Conservation (phyloP, 2,888 invertebrate genomes). For the Caradrina kadenii region DNA sequence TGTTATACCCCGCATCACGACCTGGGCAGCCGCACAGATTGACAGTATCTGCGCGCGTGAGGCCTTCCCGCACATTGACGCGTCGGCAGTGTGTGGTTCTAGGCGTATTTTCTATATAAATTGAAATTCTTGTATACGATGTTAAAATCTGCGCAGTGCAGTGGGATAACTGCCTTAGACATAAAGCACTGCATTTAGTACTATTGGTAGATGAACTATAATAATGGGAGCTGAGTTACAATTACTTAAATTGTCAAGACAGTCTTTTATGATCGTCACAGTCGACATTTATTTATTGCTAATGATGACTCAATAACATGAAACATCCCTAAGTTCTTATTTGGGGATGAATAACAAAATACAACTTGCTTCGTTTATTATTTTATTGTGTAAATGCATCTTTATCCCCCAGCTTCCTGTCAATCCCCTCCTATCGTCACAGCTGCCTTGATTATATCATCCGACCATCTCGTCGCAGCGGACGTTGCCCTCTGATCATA, state of each 20-base stretch:
- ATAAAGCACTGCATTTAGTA: too few species aligned
- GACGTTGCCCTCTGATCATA: slow-evolving; percentile 51
- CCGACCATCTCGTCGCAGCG: slow-evolving; percentile 25
- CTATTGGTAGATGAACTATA: too few species aligned
- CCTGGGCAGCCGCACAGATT: too few species aligned
- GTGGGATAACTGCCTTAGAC: too few species aligned
- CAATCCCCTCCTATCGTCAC: slow-evolving; percentile 47
- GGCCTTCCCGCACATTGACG: too few species aligned
- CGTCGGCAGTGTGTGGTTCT: too few species aligned
- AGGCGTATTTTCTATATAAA: too few species aligned
- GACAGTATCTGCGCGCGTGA: too few species aligned
- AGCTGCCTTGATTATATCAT: slow-evolving; percentile 51
- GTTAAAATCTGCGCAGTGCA: too few species aligned
- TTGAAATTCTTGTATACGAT: too few species aligned
- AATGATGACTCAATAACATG: slow-evolving; percentile 21
- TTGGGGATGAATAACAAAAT: slow-evolving; percentile 24
- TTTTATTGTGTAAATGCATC: slow-evolving; percentile 50
- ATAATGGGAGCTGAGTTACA: not conserved
- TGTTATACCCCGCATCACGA: too few species aligned
- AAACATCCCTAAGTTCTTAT: slow-evolving; percentile 16
- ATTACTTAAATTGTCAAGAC: not conserved
- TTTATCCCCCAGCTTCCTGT: slow-evolving; percentile 44
- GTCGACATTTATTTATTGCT: slow-evolving; percentile 15
- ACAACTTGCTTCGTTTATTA: slow-evolving; percentile 28
- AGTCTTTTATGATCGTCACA: not conserved